phyloP scores from a whole-genome alignment of 2,113 vertebrate species.

The Perca flavescens region DNA sequence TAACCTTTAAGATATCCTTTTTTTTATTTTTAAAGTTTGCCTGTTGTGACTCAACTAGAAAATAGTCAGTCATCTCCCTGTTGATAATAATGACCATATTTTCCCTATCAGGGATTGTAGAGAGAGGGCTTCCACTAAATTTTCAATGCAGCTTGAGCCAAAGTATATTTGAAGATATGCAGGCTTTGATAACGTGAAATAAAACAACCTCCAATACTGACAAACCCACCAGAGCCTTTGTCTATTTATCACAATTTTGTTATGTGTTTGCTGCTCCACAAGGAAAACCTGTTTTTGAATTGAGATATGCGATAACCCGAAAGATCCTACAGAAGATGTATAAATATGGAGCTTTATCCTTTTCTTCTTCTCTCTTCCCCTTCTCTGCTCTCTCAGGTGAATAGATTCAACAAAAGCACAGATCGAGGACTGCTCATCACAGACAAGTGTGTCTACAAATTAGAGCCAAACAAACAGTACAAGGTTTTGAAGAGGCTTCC shows the following conservation, averaged over 20 bases:
- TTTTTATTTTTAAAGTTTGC: background rate
- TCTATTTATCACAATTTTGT: background rate
- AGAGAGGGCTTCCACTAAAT: constrained; percentile 24
- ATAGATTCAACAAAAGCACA: constrained; percentile 89
- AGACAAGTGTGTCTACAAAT: constrained; percentile 90
- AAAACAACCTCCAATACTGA: constrained; percentile 18
- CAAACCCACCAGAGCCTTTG: constrained; percentile 16
- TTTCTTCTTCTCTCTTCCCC: background rate
- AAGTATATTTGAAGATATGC: constrained; percentile 3
- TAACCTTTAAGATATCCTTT: constrained; percentile 5
- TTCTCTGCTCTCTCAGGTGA: constrained; percentile 83
- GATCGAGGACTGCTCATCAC: constrained; percentile 92
- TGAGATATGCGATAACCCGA: background rate
- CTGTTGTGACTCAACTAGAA: background rate
- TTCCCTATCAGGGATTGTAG: constrained; percentile 25
- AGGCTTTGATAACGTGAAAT: constrained; percentile 20
- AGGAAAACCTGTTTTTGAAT: constrained; percentile 8
- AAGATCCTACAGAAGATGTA: constrained; percentile 1
- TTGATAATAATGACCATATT: constrained; percentile 24
- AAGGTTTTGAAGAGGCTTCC: constrained; percentile 88
- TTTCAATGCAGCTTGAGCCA: constrained; percentile 8
- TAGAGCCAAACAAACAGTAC: constrained; percentile 89
- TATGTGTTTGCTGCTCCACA: constrained; percentile 10
- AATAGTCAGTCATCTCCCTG: constrained; percentile 13
- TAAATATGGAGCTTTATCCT: background rate